Percentiles rank a stretch among this genome's conserved stretches.
These are phyloP conservation scores for Falco punctatus DNA, from an alignment of 2,113 vertebrate species.

Conservation along the genomic window DNA sequence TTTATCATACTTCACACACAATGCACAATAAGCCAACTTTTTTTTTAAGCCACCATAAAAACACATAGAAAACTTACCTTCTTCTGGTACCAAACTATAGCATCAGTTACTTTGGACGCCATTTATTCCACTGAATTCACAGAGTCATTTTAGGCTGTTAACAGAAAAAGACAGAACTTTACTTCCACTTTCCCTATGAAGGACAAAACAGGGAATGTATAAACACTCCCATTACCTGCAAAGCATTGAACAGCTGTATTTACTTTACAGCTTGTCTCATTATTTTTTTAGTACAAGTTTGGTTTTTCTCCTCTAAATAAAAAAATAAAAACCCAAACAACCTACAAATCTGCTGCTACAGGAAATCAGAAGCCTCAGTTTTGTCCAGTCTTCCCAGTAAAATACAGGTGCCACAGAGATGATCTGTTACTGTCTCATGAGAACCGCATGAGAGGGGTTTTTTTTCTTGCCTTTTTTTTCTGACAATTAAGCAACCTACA, in stretches of 20 bases:
- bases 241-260: slow-evolving; percentile 37
- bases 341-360: slow-evolving; percentile 26
- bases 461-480: background rate
- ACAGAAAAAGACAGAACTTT: slow-evolving; percentile 73
- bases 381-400: background rate
- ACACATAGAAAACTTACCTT: slow-evolving; percentile 87
- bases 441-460: background rate
- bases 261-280: slow-evolving; percentile 68
- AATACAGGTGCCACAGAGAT: background rate
- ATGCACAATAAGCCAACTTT: background rate
- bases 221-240: slow-evolving; percentile 61
- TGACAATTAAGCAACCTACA: background rate
- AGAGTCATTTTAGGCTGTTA: slow-evolving; percentile 92
- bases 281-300: slow-evolving; percentile 56
- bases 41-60: background rate
- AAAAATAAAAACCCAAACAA: background rate
- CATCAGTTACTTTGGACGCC: slow-evolving; percentile 99
- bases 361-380: background rate
- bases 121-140: slow-evolving; percentile 91
- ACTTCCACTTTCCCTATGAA: slow-evolving; percentile 44
- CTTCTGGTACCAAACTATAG: slow-evolving; percentile 99
- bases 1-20: background rate
- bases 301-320: slow-evolving; percentile 10
- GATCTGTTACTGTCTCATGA: background rate
- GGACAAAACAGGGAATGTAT: background rate